Evolutionary conservation across 1,140 invertebrate genomes (phyloP), one percentile per base, ranked within the genome.

Genomic region (Bombus picipes): DNA sequence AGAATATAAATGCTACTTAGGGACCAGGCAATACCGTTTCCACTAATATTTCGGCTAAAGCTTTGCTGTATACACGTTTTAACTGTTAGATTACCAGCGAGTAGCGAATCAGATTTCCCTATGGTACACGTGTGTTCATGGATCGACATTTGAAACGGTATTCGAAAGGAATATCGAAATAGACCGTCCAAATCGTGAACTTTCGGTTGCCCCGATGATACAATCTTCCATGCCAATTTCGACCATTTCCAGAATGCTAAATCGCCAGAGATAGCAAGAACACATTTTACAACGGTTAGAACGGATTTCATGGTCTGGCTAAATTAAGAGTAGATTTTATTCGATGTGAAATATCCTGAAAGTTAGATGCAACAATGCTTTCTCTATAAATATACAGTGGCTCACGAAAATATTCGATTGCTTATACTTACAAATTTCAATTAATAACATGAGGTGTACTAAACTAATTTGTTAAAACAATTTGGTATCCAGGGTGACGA

Each of bases 1-100:
- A 66, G 39, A 79, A 43, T 22, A 47, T 53, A 53, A 39, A 71
- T 47, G 66, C 66, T 80, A 32, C 66, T 80, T 71, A 80, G 66
- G 22, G 32, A 18, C 66, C 13, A 25, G 22, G 37, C 77, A 66
- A 66, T 65, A 70, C 22, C 34, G 47, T 39, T 53, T 57, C 34
- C 2, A 22, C 34, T 81, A 81, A 81, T 81, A 81, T 81, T 71
- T 72, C 18, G 25, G 57, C 18, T 10, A 39, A 71, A 37, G 28
- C 34, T 71, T 53, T 28, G 41, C 22, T 4, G 37, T 41, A 57
- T 62, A n/a, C 43, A 53, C 77, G 28, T 47, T 80, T 68, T 37
- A 70, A 47, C 62, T 41, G 37, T 22, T 43, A 34, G 47, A 22
- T 22, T 75, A 3, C 25, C 47, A 32, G 32, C 9, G 4, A 70